Percentiles rank a stretch among this genome's conserved stretches.
phyloP scores from a whole-genome alignment of 2,797 vertebrate genomes.

The Paedocypris micromegethes region DNA sequence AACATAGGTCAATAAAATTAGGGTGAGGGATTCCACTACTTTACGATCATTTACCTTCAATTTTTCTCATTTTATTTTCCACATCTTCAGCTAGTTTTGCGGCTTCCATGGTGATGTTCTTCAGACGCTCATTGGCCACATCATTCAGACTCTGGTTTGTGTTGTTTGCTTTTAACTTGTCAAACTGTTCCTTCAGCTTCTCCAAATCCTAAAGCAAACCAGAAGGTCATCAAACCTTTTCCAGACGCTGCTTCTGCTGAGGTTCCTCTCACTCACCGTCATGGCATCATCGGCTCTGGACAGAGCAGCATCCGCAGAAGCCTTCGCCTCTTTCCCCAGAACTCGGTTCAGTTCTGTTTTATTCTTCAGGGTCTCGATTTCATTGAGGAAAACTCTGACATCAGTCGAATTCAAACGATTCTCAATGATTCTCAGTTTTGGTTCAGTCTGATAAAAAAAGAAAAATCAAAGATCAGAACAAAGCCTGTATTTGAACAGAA shows the following conservation, averaged over 20 bases:
- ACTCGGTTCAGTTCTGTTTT: conserved; percentile 66
- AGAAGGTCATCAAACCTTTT: conserved; percentile 18
- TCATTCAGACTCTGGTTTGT: conserved; percentile 44
- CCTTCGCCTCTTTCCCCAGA: conserved; percentile 54
- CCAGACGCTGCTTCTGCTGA: no score
- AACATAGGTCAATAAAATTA: background rate
- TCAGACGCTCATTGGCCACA: conserved; percentile 61
- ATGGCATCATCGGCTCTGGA: conserved; percentile 46
- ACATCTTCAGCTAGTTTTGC: conserved; percentile 65
- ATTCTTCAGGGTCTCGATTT: conserved; percentile 59
- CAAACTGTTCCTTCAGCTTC: conserved; percentile 62
- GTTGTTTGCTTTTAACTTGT: conserved; percentile 63
- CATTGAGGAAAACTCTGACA: conserved; percentile 50
- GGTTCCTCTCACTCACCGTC: conserved; percentile 61
- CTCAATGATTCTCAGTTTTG: conserved; percentile 56
- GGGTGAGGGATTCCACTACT: background rate
- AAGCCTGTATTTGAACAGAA: no score
- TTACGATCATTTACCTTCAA: conserved; percentile 63
- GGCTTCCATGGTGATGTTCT: conserved; percentile 64
- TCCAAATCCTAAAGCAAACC: conserved; percentile 67
- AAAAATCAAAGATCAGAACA: no score
- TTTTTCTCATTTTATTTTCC: conserved; percentile 68
- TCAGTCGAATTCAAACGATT: conserved; percentile 48
- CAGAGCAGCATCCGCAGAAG: conserved; percentile 57
- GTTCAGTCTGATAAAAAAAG: conserved; percentile 58